Percentiles rank a stretch among this genome's conserved stretches.
Conservation (phyloP, 2,797 vertebrate genomes). For the Poliocrania exsul region DNA sequence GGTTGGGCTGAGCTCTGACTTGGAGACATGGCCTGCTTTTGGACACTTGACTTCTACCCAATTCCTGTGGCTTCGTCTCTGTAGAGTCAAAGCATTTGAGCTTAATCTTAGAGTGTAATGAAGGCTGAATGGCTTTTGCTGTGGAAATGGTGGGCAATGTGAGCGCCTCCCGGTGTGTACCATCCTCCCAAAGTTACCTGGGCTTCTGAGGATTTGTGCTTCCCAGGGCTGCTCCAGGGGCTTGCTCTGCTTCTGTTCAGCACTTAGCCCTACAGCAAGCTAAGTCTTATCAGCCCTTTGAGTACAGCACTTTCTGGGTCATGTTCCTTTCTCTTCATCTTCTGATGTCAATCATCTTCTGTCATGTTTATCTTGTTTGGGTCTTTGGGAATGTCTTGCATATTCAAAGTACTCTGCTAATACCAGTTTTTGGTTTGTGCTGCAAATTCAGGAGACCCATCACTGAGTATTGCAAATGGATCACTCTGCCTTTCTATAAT, state of each 20-base stretch:
- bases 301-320: neutral
- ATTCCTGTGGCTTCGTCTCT: neutral
- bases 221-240: rapidly evolving
- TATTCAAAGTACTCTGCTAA: neutral
- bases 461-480: neutral
- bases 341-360: neutral
- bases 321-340: neutral
- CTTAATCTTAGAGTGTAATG: neutral
- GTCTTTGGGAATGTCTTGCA: neutral
- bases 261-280: neutral
- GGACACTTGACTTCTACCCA: neutral
- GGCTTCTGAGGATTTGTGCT: neutral
- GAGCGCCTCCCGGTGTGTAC: neutral
- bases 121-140: neutral
- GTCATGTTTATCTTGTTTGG: neutral
- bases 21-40: neutral
- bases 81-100: neutral
- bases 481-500: neutral
- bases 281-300: neutral
- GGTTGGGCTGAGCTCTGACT: neutral
- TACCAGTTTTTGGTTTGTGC: neutral
- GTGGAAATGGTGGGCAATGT: neutral
- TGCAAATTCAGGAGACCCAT: neutral
- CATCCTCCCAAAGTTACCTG: neutral
- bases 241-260: neutral